Base-by-base conservation (phyloP, 23 tunicate species). In the Ascidia mentula region DNA sequence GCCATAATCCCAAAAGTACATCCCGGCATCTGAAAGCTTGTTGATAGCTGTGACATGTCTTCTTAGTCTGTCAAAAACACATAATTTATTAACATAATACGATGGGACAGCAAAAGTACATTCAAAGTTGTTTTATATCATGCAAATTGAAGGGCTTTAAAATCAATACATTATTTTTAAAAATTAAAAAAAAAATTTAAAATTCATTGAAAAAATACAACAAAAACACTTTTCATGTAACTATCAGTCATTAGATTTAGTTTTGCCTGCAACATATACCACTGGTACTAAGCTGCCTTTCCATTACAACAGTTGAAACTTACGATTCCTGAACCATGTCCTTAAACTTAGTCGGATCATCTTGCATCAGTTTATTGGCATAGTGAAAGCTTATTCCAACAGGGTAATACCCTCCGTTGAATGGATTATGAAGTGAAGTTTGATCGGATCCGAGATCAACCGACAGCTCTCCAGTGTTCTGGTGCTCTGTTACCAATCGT, bases 361-460 rank as follows among this genome's bases (percentile, higher is more conserved):
- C 72, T n/a, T 75, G 69, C 88, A 92, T 82, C 0, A 86, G 59
- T 13, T 46, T 72, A 46, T 87, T 87, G 13, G 97, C 60, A 33
- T 92, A 84, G 3, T 70, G 76, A 40, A 88, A 78, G 32, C 85
- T 40, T 32, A 77, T 36, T 8, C 89, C 96, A 32, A 70, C 89
- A 0, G 99, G 99, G 46, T 90, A 86, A 73, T 95, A 95, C 4
- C 99, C 99, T 18, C 99, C 99, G 60, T 95, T 95, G 77, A 74
- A 84, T 0, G 95, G 95, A 38, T 90, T 84, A 60, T 95, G 99
- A 53, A 97, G 83, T 17, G 96, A 90, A 4, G 99, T 95, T 76
- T 95, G 99, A 80, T 95, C 99, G 6, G 99, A 95, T 20, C 99
- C 99, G 37, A 95, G 79, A 31, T 95, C 99, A 32, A 83, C 99